These are phyloP conservation scores for Dinocampus coccinellae DNA, from an alignment of 2,888 invertebrate genomes.

Conservation along the genomic window DNA sequence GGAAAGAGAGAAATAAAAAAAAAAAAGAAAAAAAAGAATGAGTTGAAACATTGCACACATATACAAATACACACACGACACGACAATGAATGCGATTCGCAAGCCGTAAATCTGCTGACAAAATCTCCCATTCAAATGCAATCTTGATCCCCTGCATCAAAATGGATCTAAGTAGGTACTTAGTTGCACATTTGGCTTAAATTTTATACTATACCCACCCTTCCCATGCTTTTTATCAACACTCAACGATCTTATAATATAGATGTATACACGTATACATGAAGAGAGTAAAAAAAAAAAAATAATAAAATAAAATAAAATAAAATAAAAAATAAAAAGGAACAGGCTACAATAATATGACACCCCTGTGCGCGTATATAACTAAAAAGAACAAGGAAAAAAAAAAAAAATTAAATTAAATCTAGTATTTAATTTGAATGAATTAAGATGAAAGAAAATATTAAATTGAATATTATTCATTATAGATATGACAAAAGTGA, in stretches of 20 bases:
- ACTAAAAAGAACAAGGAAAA: no score
- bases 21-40: slow-evolving; percentile 26
- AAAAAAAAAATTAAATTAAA: no score
- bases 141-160: slow-evolving; percentile 58
- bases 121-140: slow-evolving; percentile 67
- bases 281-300: background rate
- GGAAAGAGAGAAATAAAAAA: slow-evolving; percentile 33
- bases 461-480: background rate
- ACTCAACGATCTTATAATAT: slow-evolving; percentile 23
- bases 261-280: slow-evolving; percentile 2
- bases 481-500: background rate
- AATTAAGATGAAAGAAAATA: background rate
- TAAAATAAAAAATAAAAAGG: no score
- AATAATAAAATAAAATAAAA: no score
- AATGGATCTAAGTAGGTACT: slow-evolving; percentile 66
- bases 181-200: slow-evolving; percentile 69
- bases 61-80: slow-evolving; percentile 18
- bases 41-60: slow-evolving; percentile 61
- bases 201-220: slow-evolving; percentile 50
- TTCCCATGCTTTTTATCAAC: slow-evolving; percentile 32
- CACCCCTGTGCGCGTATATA: background rate
- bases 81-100: slow-evolving; percentile 49
- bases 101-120: slow-evolving; percentile 44
- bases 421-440: background rate
- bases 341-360: background rate